Conservation (phyloP, 2,113 vertebrate genomes). For the Mionectes macconnelli region DNA sequence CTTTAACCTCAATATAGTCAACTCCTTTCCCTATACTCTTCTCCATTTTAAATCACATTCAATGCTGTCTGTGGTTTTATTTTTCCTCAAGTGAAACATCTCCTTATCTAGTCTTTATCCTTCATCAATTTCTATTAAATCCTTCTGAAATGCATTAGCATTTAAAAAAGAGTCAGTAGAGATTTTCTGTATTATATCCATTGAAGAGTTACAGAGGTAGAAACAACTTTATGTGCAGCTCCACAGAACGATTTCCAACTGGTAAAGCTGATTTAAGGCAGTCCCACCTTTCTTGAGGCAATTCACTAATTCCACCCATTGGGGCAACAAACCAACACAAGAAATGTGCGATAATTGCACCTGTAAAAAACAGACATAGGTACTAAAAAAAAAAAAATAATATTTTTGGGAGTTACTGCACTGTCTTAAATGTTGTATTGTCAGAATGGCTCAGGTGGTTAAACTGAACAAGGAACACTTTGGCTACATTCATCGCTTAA, state of each 20-base stretch:
- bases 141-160: neutral
- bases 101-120: conserved; percentile 4
- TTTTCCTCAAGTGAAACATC: neutral
- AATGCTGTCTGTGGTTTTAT: neutral
- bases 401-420: neutral
- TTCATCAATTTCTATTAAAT: conserved; percentile 8
- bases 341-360: neutral
- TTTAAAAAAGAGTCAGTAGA: neutral
- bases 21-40: neutral
- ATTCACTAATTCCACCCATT: neutral
- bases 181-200: neutral
- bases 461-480: neutral
- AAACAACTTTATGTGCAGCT: neutral
- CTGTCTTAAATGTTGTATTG: neutral
- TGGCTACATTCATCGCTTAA: neutral
- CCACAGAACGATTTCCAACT: neutral
- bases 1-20: neutral
- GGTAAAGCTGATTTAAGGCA: neutral
- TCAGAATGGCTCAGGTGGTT: neutral
- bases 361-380: neutral
- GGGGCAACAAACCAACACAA: neutral
- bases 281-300: neutral
- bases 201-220: neutral
- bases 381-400: neutral
- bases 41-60: neutral